Evolutionary conservation across 2,113 vertebrate species (phyloP).

Genomic region (Corythaixoides concolor): DNA sequence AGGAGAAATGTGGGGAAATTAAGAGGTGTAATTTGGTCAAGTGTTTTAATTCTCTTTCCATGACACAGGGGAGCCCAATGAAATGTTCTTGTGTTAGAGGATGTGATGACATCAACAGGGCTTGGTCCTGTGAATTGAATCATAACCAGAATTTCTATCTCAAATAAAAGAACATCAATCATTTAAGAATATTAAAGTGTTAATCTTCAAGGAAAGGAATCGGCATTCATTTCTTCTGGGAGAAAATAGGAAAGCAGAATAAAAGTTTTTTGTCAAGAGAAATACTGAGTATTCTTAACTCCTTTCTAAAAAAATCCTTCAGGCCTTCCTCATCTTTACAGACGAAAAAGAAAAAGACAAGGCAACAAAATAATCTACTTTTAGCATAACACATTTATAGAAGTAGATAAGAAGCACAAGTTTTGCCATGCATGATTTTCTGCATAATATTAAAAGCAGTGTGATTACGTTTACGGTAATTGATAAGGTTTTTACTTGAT

Average conservation of each 20-base stretch:
- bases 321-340: neutral
- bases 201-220: conserved; percentile 26
- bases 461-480: conserved; percentile 39
- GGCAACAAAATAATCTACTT: neutral
- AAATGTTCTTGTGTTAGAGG: neutral
- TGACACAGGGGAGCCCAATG: neutral
- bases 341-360: conserved; percentile 8
- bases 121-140: neutral
- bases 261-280: neutral
- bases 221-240: neutral
- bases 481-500: conserved; percentile 33
- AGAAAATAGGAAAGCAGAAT: neutral
- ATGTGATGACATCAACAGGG: neutral
- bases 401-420: conserved; percentile 14
- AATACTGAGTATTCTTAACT: neutral
- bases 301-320: neutral
- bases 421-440: conserved; percentile 17
- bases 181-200: neutral
- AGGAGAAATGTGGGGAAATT: neutral
- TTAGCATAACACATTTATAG: neutral
- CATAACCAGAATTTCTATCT: neutral
- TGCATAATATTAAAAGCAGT: conserved; percentile 46
- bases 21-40: neutral
- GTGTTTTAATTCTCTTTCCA: neutral
- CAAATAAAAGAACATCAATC: conserved; percentile 11